Percentiles rank a stretch among this genome's conserved stretches.
Evolutionary conservation across 2,888 invertebrate genomes (phyloP).

Genomic region (Halictus ligatus): DNA sequence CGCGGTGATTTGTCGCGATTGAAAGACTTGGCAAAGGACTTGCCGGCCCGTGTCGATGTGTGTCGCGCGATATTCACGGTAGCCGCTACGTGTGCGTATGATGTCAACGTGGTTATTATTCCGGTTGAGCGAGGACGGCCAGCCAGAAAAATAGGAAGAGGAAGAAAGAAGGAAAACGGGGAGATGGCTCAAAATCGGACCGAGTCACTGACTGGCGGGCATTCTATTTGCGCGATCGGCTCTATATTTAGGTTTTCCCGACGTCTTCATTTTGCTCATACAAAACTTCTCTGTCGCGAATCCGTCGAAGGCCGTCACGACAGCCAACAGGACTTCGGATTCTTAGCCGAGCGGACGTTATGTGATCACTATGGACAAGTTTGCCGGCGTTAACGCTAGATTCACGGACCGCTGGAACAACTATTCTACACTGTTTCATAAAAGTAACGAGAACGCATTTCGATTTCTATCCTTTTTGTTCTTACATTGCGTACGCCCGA

Average conservation of each 20-base stretch:
- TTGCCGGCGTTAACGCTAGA: background rate
- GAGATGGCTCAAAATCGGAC: slow-evolving; percentile 57
- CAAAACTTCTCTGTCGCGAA: slow-evolving; percentile 56
- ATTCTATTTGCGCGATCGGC: slow-evolving; percentile 72
- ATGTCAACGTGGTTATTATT: slow-evolving; percentile 70
- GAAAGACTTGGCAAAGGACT: slow-evolving; percentile 57
- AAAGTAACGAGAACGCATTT: background rate
- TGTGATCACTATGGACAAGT: background rate
- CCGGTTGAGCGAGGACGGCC: slow-evolving; percentile 37
- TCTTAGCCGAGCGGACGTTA: slow-evolving; percentile 37
- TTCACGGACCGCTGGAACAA: too few species aligned
- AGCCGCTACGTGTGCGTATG: slow-evolving; percentile 50
- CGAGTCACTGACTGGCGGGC: slow-evolving; percentile 68
- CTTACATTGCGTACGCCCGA: too few species aligned
- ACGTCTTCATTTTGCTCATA: slow-evolving; percentile 66
- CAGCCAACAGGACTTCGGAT: slow-evolving; percentile 40
- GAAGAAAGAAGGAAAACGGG: slow-evolving; percentile 48
- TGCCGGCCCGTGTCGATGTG: slow-evolving; percentile 31
- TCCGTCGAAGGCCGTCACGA: slow-evolving; percentile 60
- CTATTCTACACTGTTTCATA: background rate
- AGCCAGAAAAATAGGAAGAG: slow-evolving; percentile 57
- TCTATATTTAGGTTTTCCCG: slow-evolving; percentile 72
- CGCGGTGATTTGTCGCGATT: slow-evolving; percentile 53
- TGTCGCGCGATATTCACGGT: slow-evolving; percentile 55
- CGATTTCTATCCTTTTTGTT: background rate